Evolutionary conservation across 2,113 vertebrate genomes (phyloP).

Genomic region (Protobothrops mucrosquamatus): DNA sequence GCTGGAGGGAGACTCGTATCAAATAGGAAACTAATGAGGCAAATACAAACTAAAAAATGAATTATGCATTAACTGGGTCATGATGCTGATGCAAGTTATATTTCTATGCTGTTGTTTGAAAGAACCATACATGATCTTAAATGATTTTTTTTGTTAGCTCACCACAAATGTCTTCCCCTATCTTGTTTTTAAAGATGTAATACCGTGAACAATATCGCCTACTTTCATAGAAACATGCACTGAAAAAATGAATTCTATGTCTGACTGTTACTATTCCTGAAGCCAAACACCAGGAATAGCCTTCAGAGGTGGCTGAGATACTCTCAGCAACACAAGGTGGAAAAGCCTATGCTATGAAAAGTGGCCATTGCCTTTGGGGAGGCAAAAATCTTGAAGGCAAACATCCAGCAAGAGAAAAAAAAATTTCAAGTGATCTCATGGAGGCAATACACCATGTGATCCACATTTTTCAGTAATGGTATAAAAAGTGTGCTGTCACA

Average conservation of each 20-base stretch:
- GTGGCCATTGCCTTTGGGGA: neutral
- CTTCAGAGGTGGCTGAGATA: neutral
- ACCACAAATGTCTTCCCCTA: neutral
- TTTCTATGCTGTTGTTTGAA: neutral
- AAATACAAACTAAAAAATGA: constrained; percentile 16
- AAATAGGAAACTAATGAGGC: neutral
- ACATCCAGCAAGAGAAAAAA: neutral
- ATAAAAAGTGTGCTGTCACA: neutral
- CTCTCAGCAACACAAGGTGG: neutral
- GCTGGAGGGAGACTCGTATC: constrained; percentile 6
- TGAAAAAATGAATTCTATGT: neutral
- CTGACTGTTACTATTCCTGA: neutral
- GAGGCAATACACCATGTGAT: neutral
- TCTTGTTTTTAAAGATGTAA: neutral
- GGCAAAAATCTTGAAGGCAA: neutral
- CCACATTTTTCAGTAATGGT: neutral
- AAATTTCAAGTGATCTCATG: neutral
- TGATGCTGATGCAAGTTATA: constrained; percentile 8
- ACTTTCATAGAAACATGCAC: neutral
- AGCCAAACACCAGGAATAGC: neutral
- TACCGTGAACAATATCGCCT: neutral
- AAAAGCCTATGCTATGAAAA: neutral
- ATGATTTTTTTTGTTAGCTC: neutral
- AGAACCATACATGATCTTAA: neutral
- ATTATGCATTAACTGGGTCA: neutral